These are phyloP conservation scores for Agriotes lineatus DNA, from an alignment of 2,888 invertebrate species.

Conservation along the genomic window DNA sequence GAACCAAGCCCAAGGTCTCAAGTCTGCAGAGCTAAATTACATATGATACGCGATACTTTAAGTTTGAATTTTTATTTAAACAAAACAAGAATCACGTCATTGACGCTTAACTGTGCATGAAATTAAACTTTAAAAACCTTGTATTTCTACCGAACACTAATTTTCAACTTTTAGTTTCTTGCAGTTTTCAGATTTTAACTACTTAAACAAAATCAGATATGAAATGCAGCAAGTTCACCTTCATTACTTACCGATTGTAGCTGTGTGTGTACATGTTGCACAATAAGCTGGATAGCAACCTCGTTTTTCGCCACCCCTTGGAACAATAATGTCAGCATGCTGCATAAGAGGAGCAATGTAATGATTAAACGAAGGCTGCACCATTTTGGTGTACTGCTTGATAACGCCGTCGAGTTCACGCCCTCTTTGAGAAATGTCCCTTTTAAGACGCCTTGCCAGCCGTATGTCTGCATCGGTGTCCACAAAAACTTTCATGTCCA, in stretches of 20 bases:
- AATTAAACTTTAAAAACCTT: too few relatives aligned
- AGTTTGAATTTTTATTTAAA: too few relatives aligned
- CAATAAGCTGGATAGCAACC: conserved; percentile 97
- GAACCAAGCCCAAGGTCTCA: too few relatives aligned
- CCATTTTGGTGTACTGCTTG: conserved; percentile 96
- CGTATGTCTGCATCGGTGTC: conserved; percentile 98
- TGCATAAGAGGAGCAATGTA: conserved; percentile 96
- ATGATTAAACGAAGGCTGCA: conserved; percentile 97
- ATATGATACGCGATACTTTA: too few relatives aligned
- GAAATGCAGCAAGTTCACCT: too few relatives aligned
- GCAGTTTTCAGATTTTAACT: too few relatives aligned
- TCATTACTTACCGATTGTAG: conserved; percentile 83
- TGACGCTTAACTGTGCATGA: too few relatives aligned
- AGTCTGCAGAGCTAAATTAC: too few relatives aligned
- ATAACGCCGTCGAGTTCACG: conserved; percentile 95
- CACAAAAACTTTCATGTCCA: conserved; percentile 99
- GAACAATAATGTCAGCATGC: conserved; percentile 98
- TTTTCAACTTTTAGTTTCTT: too few relatives aligned
- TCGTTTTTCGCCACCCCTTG: conserved; percentile 96
- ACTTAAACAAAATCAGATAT: too few relatives aligned
- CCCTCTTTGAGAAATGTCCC: conserved; percentile 93
- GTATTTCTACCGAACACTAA: too few relatives aligned
- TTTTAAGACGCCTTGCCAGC: conserved; percentile 86
- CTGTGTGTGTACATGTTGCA: conserved; percentile 97
- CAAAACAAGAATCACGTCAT: too few relatives aligned